These are phyloP conservation scores for Spialia ferax DNA, from an alignment of 2,888 invertebrate species.

Conservation along the genomic window DNA sequence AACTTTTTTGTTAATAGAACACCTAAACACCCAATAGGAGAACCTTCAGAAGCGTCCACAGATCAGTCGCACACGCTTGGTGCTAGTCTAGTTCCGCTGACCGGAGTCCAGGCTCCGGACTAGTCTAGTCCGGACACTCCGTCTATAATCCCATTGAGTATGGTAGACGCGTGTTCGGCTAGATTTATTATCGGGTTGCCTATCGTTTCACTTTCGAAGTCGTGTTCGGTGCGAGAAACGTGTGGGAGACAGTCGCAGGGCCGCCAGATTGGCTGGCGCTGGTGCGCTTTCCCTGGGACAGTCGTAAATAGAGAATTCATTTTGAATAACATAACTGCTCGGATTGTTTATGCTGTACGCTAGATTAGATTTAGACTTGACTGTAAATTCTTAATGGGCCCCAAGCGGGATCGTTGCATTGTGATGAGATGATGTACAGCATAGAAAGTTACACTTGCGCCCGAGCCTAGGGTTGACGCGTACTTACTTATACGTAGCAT, in stretches of 20 bases:
- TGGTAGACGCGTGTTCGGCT: slow-evolving; percentile 56
- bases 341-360: slow-evolving; percentile 54
- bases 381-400: slow-evolving; percentile 55
- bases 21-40: no score
- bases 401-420: slow-evolving; percentile 45
- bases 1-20: no score
- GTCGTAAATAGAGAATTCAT: slow-evolving; percentile 75
- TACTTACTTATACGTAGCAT: neutral
- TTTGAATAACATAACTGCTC: slow-evolving; percentile 68
- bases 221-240: slow-evolving; percentile 72
- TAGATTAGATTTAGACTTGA: slow-evolving; percentile 57
- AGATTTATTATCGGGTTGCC: slow-evolving; percentile 70
- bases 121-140: slow-evolving; percentile 39
- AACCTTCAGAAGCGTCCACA: no score
- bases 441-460: slow-evolving; percentile 41
- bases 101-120: no score
- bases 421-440: slow-evolving; percentile 44
- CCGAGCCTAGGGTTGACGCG: slow-evolving; percentile 3
- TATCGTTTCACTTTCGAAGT: slow-evolving; percentile 74
- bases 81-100: neutral
- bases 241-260: slow-evolving; percentile 64
- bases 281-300: slow-evolving; percentile 66
- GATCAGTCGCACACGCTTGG: neutral
- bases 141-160: slow-evolving; percentile 45
- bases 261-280: slow-evolving; percentile 53